Base-by-base conservation (phyloP, 1,140 invertebrate species). In the Drosophila santomea region DNA sequence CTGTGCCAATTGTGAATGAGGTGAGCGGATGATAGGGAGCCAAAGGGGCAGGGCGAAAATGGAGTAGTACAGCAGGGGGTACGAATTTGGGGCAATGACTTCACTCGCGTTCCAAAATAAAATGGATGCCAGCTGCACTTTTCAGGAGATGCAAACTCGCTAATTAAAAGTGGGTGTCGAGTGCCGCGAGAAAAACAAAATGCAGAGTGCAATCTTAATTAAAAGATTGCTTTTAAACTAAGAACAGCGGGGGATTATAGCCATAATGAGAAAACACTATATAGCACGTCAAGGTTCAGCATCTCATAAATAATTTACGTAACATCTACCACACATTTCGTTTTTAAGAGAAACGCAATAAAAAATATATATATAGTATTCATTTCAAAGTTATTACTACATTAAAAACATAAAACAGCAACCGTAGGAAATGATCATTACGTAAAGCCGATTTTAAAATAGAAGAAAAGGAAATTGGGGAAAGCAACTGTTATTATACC, bases 1-100 rank as follows among this genome's bases (percentile, higher is more conserved):
- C 90, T 25, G 83, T 91, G 90, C 90, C 90, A 91, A 91, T 85
- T 85, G 90, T 91, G 52, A 90, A 91, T 64, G 90, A 91, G 90
- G 90, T 91, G 77, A 91, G 90, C 72, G 32, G 28, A 36, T 14
- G 45, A 32, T 17, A 36, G 39, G 52, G 39, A 17, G 14, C n/a
- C n/a, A 36, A 52, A 44, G 35, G 50, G 47, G 23, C 10, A 20
- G n/a, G 50, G 45, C 17, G n/a, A 48, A 36, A 45, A 60, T 51
- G 45, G 72, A 82, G 64, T 61, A 82, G 64, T 61, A 51, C 74
- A 60, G 74, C 45, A 50, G 61, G 77, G 39, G 43, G 47, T 66
- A 74, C 51, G 61, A 45, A 74, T 74, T 74, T 82, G 74, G 79
- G 69, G 80, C 74, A 86, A 74, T 59, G 72, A 76, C 59, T 75